These are phyloP conservation scores for Xestia ashworthii DNA, from an alignment of 2,888 invertebrate species.

Conservation along the genomic window DNA sequence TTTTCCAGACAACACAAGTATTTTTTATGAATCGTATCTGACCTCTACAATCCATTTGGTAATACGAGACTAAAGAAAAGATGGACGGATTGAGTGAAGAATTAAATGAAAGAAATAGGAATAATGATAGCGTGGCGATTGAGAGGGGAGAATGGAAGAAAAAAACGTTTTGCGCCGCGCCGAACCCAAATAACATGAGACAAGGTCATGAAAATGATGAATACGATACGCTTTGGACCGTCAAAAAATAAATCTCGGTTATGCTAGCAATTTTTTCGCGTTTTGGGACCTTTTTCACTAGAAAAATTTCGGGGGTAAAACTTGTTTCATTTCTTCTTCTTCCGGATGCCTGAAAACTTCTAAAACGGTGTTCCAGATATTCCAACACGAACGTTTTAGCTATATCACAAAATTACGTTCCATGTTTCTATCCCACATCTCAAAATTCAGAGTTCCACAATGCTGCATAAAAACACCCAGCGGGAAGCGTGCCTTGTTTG, in stretches of 20 bases:
- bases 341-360: not conserved
- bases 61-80: no score
- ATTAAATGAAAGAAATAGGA: no score
- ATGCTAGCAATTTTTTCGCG: no score
- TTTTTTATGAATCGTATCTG: not conserved
- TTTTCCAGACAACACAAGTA: not conserved
- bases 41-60: not conserved
- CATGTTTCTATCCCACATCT: conserved; percentile 42
- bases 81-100: no score
- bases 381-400: not conserved
- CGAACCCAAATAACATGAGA: no score
- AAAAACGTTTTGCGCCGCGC: no score
- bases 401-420: conserved; percentile 23
- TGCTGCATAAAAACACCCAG: conserved; percentile 68
- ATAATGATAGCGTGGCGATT: no score
- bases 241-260: not conserved
- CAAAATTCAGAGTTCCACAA: conserved; percentile 64
- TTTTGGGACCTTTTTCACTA: not conserved
- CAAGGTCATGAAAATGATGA: no score
- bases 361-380: not conserved
- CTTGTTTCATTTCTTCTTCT: not conserved
- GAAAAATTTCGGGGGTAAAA: not conserved
- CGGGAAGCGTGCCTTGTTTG: conserved; percentile 76
- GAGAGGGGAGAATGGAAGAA: no score
- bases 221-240: no score